Base-by-base conservation (phyloP, 2,888 invertebrate species). In the Brenthis daphne region DNA sequence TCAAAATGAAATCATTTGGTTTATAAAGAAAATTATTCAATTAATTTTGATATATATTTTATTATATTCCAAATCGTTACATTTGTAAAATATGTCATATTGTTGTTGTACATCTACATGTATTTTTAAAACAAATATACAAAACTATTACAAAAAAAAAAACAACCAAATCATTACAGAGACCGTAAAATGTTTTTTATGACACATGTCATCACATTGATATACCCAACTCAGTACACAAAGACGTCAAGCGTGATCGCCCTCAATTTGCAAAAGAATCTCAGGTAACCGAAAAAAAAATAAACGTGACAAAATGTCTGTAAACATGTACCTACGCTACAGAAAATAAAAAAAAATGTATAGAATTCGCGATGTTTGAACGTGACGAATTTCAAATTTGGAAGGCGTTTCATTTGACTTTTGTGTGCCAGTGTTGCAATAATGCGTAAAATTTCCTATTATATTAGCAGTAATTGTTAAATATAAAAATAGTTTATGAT, bases 281-380 rank as follows among this genome's bases (percentile, higher is more conserved):
- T 84, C 91, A 90, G 91, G 90, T 90, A 90, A 87, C 82, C 77
- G 72, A 79, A 79, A 83, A 89, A 88, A 88, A 89, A 85, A 83
- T 78, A 85, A 84, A 92, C 92, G 92, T 92, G 92, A 92, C 91
- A 91, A 90, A 92, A 92, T 91, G 91, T 88, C 88, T 83, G 90
- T 89, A 92, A 92, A 92, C 92, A 92, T 86, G 88, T 92, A 91
- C 91, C 92, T 90, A 86, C 82, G 79, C 72, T 77, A 80, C 84
- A 80, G 77, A 71, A 76, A 63, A 77, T 78, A 77, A 82, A 82
- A 77, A 81, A 87, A 85, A 82, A 79, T 80, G 65, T 72, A 80
- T 80, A 80, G 85, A 84, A 83, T 82, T 76, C 79, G 81, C 84
- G 84, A 81, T 78, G 77, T 56, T 70, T 64, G 67, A 51, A 67